These are phyloP conservation scores for Drosophila kikkawai DNA, from an alignment of 1,140 invertebrate genomes.

Conservation along the genomic window DNA sequence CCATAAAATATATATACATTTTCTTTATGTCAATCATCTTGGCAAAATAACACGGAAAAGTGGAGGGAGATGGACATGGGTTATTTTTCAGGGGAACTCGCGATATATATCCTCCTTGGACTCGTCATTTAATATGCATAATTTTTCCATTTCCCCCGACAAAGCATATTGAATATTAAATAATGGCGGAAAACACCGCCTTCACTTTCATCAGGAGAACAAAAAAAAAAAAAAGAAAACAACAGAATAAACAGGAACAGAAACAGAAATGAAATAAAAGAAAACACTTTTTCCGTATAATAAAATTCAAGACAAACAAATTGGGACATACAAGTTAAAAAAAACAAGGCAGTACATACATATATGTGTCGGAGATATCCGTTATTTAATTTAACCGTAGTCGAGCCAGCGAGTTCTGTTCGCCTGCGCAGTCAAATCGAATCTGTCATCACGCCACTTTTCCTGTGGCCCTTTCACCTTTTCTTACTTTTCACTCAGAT, in stretches of 20 bases:
- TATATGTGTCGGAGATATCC: too few relatives aligned
- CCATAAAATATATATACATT: conserved; percentile 55
- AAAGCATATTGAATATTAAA: conserved; percentile 83
- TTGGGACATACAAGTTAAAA: conserved; percentile 74
- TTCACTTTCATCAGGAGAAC: conserved; percentile 28
- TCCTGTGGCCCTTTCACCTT: too few relatives aligned
- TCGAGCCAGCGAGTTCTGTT: too few relatives aligned
- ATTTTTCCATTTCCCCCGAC: conserved; percentile 77
- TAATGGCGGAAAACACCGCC: conserved; percentile 48
- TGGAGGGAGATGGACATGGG: conserved; percentile 4
- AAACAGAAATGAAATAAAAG: conserved; percentile 50
- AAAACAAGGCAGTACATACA: conserved; percentile 32
- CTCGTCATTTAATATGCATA: conserved; percentile 78
- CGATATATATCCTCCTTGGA: conserved; percentile 20
- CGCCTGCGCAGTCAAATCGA: too few relatives aligned
- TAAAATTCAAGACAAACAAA: conserved; percentile 81
- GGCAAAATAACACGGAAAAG: conserved; percentile 35
- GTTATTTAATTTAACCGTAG: too few relatives aligned
- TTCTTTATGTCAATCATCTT: conserved; percentile 76
- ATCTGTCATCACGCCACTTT: too few relatives aligned
- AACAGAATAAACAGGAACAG: conserved; percentile 21
- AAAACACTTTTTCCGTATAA: conserved; percentile 72
- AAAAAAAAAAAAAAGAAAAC: neutral
- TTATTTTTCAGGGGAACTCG: conserved; percentile 54
- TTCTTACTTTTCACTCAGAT: too few relatives aligned